Evolutionary conservation across 2,113 vertebrate species (phyloP), one percentile per base, ranked within the genome.

Genomic region (Dasyprocta punctata): DNA sequence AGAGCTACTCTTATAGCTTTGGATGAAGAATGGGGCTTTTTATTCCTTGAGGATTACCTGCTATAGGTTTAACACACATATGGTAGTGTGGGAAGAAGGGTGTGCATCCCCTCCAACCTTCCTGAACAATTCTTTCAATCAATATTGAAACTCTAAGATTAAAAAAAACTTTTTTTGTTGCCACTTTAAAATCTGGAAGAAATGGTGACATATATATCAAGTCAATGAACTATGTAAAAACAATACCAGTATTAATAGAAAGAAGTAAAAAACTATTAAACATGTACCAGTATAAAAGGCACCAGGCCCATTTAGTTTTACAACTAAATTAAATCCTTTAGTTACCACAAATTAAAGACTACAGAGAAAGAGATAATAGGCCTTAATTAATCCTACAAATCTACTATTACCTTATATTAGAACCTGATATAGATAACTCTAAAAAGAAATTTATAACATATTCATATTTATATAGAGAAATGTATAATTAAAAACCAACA

Each of bases 301-400:
- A 84, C 69, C 11, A 71, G 80, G 63, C 28, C 36, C 58, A 85
- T 71, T 54, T 69, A 44, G 77, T 89, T 86, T 97, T 92, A 92
- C 6, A 87, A 4, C 41, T 84, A 94, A 95, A 71, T 89, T 65
- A 38, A 88, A 63, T 90, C 33, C 16, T 81, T 77, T 89, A 19
- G 1, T 86, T 95, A 86, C 71, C 36, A 89, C 89, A 86, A 96
- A n/a, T 86, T 89, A 14, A 95, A 81, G 22, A 87, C 17, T 56
- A 47, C 26, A 69, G 36, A 89, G 69, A 89, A 94, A 89, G 54
- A 24, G 16, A 30, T 38, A 83, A 47, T 47, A 49, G 17, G 0
- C 67, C 49, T 92, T 14, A 84, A 56, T 36, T 69, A 65, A 58
- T 80, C 95, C 0, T 60, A 56, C 2, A 84, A 82, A 47, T 90